Evolutionary conservation across 2,797 vertebrate genomes (phyloP), one percentile per base, ranked within the genome.

Genomic region (Neomorphus geoffroyi): DNA sequence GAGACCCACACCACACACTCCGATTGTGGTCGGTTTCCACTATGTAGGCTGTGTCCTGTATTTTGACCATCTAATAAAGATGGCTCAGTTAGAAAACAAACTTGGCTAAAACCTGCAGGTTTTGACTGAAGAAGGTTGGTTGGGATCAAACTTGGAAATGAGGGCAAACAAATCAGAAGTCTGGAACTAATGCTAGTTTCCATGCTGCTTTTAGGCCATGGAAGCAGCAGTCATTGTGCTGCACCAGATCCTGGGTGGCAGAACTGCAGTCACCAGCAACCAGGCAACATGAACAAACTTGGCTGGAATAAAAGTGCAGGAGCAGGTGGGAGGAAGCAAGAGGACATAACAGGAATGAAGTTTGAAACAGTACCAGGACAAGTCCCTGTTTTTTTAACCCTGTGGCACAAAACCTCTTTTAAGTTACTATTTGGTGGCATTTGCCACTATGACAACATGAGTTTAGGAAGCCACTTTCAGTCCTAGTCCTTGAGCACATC

Each of bases 141-240:
- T 85, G n/a, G 85, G 18, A 56, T 64, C 28, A 35, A 70, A 77
- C 69, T 80, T 26, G 27, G 58, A 87, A 92, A 75, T 51, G 46
- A 81, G 37, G n/a, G 22, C 74, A 73, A 80, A 66, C 27, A 71
- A 88, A 67, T 56, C 26, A 61, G 50, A 80, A 18, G 23, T 75
- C 12, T 73, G 64, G 33, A 82, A 82, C 43, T 70, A 80, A 67
- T 11, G 56, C 32, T 77, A 11, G 12, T 66, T 82, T 82, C 28
- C 33, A 35, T 7, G 39, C 6, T 66, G n/a, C 13, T 89, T 88
- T 86, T 88, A 90, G 41, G 48, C 57, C 32, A 51, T 5, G 6
- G 35, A 88, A 89, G 21, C 53, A 64, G 74, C 75, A 46, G 51
- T 27, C 27, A 6, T 60, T 35, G 10, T 12, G 37, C 85, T 69